Conservation (phyloP, 2,113 vertebrate species). For the Clupea harengus region DNA sequence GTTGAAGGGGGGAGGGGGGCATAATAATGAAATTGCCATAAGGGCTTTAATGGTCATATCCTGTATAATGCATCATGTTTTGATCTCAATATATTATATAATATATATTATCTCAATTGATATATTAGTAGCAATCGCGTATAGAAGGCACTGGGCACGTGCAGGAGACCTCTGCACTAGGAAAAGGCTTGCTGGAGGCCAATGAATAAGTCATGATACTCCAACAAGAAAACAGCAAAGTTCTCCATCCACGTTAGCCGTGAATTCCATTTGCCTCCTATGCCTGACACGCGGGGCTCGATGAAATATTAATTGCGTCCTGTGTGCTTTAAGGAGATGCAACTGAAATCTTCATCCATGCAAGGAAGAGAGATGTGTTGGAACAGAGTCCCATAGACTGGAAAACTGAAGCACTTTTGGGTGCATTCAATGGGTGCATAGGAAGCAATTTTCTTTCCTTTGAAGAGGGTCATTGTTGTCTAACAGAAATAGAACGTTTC, state of each 20-base stretch:
- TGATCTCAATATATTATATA: background rate
- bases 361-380: background rate
- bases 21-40: background rate
- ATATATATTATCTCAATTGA: too few relatives aligned
- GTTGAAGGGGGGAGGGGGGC: background rate
- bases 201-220: conserved; percentile 10
- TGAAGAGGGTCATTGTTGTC: background rate
- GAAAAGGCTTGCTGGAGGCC: background rate
- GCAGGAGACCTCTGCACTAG: background rate
- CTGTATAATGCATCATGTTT: background rate
- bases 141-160: background rate
- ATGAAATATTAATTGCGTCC: background rate
- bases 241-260: conserved; percentile 28
- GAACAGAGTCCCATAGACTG: background rate
- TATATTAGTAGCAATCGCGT: background rate
- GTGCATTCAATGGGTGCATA: background rate
- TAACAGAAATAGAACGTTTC: background rate
- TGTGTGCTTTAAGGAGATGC: conserved; percentile 14
- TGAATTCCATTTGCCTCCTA: conserved; percentile 21
- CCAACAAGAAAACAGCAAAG: conserved; percentile 23
- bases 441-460: background rate
- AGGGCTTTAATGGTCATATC: background rate
- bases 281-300: background rate
- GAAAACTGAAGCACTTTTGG: background rate
- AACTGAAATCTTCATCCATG: background rate